Base-by-base conservation (phyloP, 1,140 invertebrate genomes). In the Harlomillsia oculata region DNA sequence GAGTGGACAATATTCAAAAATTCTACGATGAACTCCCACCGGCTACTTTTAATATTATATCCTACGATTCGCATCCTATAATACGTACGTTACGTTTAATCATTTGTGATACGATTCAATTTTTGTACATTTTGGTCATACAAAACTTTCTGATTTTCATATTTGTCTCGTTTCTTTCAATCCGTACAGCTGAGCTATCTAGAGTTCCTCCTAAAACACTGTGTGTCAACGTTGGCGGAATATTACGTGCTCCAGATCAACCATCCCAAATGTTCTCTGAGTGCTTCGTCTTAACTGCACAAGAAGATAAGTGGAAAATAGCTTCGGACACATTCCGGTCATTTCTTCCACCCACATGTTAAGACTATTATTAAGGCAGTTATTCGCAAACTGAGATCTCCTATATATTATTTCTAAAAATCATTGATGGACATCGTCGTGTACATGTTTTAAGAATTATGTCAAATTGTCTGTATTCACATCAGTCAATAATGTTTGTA, bases 261-360 rank as follows among this genome's bases (percentile, higher is more conserved):
- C 69, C 73, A 52, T 71, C 77, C 44, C 82, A 80, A 66, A 74
- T 79, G 6, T 90, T 89, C 63, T 80, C 83, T 64, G 86, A 92
- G 71, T 84, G 80, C 11, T 90, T 91, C 65, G 71, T 89, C 1
- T 79, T 92, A 16, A 87, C 85, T 0, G 85, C 83, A 13, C 78
- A 84, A 64, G 83, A 80, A 20, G 84, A 87, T 54, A 88, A 89
- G 69, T 91, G 87, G 87, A 89, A 89, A 74, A 87, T 92, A 57
- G 85, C 85, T 21, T 87, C 81, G 40, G 88, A 91, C 68, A 84
- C 80, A 62, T 89, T 84, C 66, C 76, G 87, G 67, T 32, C 45
- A n/a, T n/a, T n/a, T n/a, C n/a, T n/a, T n/a, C n/a, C n/a, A n/a
- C n/a, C n/a, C n/a, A n/a, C n/a, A n/a, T n/a, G n/a, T n/a, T n/a